A percentile compares a stretch with the other conserved stretches of the same genome.
Evolutionary conservation across 2,888 invertebrate genomes (phyloP).

Genomic region (Zaprionus bogoriensis): DNA sequence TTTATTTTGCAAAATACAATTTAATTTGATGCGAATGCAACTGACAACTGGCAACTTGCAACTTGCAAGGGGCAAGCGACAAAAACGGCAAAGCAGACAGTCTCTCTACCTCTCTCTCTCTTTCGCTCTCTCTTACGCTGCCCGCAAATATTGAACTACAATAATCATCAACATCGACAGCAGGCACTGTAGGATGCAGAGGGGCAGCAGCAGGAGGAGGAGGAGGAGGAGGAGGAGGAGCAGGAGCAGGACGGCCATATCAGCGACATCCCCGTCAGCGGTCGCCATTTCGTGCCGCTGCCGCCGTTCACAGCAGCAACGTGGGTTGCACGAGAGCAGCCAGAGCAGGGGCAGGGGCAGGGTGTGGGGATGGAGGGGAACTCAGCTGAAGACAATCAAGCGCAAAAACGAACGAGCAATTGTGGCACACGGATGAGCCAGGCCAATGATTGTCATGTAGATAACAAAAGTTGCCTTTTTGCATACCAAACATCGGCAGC

Average conservation of each 20-base stretch:
- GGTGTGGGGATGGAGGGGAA: slow-evolving; percentile 16
- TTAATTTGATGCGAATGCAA: slow-evolving; percentile 78
- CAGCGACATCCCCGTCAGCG: slow-evolving; percentile 50
- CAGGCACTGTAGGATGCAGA: too few relatives aligned
- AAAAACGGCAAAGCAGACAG: slow-evolving; percentile 47
- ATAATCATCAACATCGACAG: slow-evolving; percentile 70
- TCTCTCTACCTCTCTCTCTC: slow-evolving; percentile 16
- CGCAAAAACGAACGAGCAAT: slow-evolving; percentile 76
- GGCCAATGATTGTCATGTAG: slow-evolving; percentile 74
- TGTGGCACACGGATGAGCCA: slow-evolving; percentile 76
- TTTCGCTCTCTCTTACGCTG: slow-evolving; percentile 13
- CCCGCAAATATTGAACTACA: slow-evolving; percentile 74
- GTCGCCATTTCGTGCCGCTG: slow-evolving; percentile 64
- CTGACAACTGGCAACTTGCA: slow-evolving; percentile 67
- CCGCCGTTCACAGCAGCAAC: slow-evolving; percentile 16
- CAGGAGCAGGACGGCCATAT: slow-evolving; percentile 45
- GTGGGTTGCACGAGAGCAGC: slow-evolving; percentile 15
- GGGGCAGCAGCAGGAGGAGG: not conserved
- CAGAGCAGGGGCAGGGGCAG: not conserved
- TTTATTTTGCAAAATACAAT: slow-evolving; percentile 77
- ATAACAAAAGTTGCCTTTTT: slow-evolving; percentile 79
- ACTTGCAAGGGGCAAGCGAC: slow-evolving; percentile 41
- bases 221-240: not conserved
- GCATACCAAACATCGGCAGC: slow-evolving; percentile 73
- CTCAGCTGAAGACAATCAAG: slow-evolving; percentile 67